A percentile compares a stretch with the other conserved stretches of the same genome.
These are phyloP conservation scores for Hippocampus comes DNA, from an alignment of 2,113 vertebrate species.

Conservation along the genomic window DNA sequence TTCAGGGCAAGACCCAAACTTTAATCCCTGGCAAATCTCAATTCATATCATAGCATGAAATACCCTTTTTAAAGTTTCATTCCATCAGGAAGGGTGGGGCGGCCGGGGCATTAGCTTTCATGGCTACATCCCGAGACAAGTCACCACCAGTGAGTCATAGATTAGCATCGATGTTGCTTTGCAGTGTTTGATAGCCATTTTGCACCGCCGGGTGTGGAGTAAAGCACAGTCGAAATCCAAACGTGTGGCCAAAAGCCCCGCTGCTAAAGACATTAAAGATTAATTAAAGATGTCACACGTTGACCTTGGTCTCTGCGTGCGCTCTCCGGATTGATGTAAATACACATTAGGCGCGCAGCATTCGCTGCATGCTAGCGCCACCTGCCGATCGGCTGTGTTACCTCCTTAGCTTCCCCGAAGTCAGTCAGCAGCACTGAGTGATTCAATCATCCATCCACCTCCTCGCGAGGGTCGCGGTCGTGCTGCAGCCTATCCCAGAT, in stretches of 20 bases:
- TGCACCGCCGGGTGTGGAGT: constrained; percentile 35
- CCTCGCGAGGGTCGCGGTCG: too few relatives aligned
- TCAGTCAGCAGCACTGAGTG: background rate
- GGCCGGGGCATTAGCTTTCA: constrained; percentile 20
- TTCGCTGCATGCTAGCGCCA: constrained; percentile 63
- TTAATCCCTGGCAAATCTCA: constrained; percentile 1
- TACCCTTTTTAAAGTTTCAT: constrained; percentile 1
- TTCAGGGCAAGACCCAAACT: constrained; percentile 8
- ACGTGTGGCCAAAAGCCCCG: constrained; percentile 16
- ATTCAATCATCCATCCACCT: background rate
- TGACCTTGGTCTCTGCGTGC: constrained; percentile 44
- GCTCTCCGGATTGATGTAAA: constrained; percentile 30
- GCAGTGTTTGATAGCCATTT: constrained; percentile 34
- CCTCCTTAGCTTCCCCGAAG: background rate
- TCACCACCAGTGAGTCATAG: constrained; percentile 23
- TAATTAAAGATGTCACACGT: constrained; percentile 47
- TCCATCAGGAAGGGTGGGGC: constrained; percentile 3
- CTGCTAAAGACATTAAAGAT: constrained; percentile 56
- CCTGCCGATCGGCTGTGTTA: constrained; percentile 49
- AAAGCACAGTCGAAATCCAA: background rate
- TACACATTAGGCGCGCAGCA: background rate
- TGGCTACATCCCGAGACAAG: constrained; percentile 14
- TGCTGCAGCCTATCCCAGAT: too few relatives aligned
- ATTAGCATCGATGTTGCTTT: constrained; percentile 30
- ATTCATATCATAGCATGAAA: constrained; percentile 11